Percentiles rank a stretch among this genome's conserved stretches.
Evolutionary conservation across 2,888 invertebrate species (phyloP).

Genomic region (Acleris emargana): DNA sequence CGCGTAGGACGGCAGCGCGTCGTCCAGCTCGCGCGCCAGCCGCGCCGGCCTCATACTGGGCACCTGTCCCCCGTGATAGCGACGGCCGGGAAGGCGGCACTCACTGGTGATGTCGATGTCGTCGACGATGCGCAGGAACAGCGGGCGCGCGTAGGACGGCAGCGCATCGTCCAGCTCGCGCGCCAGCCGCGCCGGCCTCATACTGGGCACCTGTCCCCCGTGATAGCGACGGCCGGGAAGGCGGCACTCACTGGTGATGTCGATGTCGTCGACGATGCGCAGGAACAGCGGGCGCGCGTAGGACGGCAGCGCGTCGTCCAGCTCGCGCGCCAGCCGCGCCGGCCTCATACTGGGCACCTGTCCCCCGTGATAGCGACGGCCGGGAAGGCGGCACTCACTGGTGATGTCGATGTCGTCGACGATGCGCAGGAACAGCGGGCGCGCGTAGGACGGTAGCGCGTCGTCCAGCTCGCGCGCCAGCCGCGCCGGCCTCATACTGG

Average conservation of each 20-base stretch:
- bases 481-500: slow-evolving; percentile 67
- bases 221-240: too few relatives aligned
- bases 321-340: slow-evolving; percentile 84
- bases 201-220: too few relatives aligned
- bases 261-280: slow-evolving; percentile 89
- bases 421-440: slow-evolving; percentile 94
- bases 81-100: slow-evolving; percentile 26
- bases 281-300: slow-evolving; percentile 96
- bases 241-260: slow-evolving; percentile 85
- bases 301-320: slow-evolving; percentile 89
- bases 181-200: slow-evolving; percentile 81
- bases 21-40: slow-evolving; percentile 86
- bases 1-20: slow-evolving; percentile 92
- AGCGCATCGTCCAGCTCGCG: slow-evolving; percentile 87
- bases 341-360: too few relatives aligned
- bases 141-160: slow-evolving; percentile 94
- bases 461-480: slow-evolving; percentile 87
- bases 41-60: too few relatives aligned
- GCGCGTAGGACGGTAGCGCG: slow-evolving; percentile 92
- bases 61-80: too few relatives aligned
- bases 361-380: too few relatives aligned
- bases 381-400: slow-evolving; percentile 60
- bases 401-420: slow-evolving; percentile 91
- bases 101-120: slow-evolving; percentile 90
- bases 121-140: slow-evolving; percentile 92